Percentiles rank a stretch among this genome's conserved stretches.
These are phyloP conservation scores for Pelochelys cantorii DNA, from an alignment of 2,797 vertebrate species.

Conservation along the genomic window DNA sequence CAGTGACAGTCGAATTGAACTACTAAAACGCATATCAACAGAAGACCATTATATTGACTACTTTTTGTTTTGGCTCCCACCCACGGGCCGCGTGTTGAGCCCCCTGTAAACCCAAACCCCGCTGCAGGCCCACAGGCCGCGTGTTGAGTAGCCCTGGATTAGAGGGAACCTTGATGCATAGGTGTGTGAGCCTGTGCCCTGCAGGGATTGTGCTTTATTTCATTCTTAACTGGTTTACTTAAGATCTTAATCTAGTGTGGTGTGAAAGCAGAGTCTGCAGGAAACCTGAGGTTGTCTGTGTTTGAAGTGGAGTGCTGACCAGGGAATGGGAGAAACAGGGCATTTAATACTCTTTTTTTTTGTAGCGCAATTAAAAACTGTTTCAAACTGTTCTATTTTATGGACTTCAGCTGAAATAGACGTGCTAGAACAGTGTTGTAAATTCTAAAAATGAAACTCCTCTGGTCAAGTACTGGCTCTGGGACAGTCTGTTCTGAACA, in stretches of 20 bases:
- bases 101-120: no score
- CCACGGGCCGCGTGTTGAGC: no score
- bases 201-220: not conserved
- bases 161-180: not conserved
- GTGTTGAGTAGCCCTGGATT: no score
- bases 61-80: no score
- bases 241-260: not conserved
- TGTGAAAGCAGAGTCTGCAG: not conserved
- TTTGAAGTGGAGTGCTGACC: not conserved
- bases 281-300: not conserved
- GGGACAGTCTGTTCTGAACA: not conserved
- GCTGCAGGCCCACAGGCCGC: no score
- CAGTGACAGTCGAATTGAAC: no score
- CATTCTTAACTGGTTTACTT: not conserved
- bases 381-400: not conserved
- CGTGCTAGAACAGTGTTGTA: not conserved
- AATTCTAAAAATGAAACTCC: not conserved
- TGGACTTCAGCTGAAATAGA: not conserved
- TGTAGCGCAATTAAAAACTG: not conserved
- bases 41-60: no score
- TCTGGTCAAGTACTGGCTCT: not conserved
- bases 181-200: not conserved
- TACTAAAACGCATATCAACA: no score
- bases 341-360: not conserved
- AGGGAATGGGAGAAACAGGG: not conserved